A percentile compares a stretch with the other conserved stretches of the same genome.
Conservation (phyloP, 2,113 vertebrate genomes). For the Nannobrachium achirus region DNA sequence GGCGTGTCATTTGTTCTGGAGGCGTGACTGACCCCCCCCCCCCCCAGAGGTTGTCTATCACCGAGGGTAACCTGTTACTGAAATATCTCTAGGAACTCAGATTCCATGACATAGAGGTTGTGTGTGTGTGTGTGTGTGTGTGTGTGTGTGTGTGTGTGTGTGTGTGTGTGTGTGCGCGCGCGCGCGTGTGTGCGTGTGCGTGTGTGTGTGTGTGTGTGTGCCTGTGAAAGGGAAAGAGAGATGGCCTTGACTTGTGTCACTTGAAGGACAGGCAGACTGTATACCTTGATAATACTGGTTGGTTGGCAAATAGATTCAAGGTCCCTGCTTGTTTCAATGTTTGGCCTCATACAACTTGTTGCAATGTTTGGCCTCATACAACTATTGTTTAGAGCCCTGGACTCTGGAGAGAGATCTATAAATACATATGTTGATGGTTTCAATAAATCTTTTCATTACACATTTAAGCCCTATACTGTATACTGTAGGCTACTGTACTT, state of each 20-base stretch:
- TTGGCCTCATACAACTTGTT: not conserved
- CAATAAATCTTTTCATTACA: no score
- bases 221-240: constrained; percentile 10
- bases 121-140: constrained; percentile 13
- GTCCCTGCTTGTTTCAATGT: constrained; percentile 40
- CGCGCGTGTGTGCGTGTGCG: constrained; percentile 13
- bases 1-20: no score
- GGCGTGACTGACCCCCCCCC: no score
- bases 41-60: no score
- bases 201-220: constrained; percentile 26
- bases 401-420: no score
- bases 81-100: constrained; percentile 27
- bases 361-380: no score
- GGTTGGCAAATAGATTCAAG: constrained; percentile 78
- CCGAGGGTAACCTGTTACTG: no score
- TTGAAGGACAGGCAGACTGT: constrained; percentile 44
- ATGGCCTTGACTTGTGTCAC: constrained; percentile 80
- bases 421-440: not conserved
- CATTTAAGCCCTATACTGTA: no score
- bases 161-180: constrained; percentile 12
- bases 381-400: no score
- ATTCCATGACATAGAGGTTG: not conserved
- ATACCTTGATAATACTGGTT: constrained; percentile 50
- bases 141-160: constrained; percentile 22
- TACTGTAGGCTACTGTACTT: no score